These are phyloP conservation scores for Reticulitermes speratus DNA, from an alignment of 1,140 invertebrate genomes.

Conservation along the genomic window DNA sequence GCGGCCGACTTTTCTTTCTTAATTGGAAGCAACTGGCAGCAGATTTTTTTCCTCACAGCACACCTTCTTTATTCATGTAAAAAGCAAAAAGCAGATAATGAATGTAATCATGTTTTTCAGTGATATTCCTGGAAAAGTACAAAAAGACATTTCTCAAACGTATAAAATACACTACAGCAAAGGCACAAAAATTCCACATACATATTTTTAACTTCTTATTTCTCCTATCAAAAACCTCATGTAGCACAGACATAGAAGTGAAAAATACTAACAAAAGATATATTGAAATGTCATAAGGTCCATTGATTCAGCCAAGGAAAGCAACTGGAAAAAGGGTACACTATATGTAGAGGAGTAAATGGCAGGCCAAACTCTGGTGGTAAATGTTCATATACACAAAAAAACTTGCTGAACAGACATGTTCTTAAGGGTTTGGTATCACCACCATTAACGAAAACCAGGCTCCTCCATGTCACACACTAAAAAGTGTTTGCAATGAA, in stretches of 20 bases:
- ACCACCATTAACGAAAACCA: neutral
- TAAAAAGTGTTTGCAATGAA: no score
- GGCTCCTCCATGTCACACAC: neutral
- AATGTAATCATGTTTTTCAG: neutral
- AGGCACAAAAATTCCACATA: conserved; percentile 31
- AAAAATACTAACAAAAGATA: neutral
- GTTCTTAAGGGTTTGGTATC: neutral
- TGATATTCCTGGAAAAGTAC: conserved; percentile 30
- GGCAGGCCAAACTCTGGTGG: neutral
- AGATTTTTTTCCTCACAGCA: neutral
- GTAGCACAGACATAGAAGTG: conserved; percentile 18
- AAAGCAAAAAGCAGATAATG: neutral
- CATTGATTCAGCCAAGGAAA: neutral
- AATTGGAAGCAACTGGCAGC: conserved; percentile 1
- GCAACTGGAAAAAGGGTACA: neutral
- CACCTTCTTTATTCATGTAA: neutral
- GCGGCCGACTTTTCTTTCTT: conserved; percentile 9
- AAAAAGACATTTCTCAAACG: conserved; percentile 27
- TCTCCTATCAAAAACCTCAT: neutral
- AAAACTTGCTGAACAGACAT: neutral
- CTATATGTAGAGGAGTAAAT: neutral
- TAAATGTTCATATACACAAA: neutral
- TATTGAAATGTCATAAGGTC: neutral
- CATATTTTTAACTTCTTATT: conserved; percentile 16
- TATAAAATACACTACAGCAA: conserved; percentile 31